Conservation (phyloP, 2,797 vertebrate genomes). For the Lacerta agilis region DNA sequence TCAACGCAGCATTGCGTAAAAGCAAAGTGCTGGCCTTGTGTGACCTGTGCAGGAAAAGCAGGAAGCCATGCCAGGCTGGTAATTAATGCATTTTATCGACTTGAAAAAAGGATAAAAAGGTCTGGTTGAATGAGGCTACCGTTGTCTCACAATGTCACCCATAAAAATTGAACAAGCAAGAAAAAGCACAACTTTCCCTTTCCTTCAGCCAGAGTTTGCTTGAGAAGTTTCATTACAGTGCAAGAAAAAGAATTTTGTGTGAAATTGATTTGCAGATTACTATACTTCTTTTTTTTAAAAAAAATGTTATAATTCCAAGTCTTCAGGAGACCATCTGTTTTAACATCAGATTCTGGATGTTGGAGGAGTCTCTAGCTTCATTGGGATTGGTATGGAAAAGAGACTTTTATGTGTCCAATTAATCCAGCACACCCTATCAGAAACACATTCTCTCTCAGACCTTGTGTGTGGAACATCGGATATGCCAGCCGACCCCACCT, state of each 20-base stretch:
- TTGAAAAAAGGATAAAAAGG: background rate
- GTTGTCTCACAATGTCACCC: background rate
- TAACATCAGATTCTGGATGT: background rate
- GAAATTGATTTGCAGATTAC: slow-evolving; percentile 57
- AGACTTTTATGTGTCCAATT: background rate
- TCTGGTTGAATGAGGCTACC: slow-evolving; percentile 1
- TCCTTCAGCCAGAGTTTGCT: background rate
- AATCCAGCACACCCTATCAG: background rate
- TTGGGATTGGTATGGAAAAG: background rate
- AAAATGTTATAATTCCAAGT: slow-evolving; percentile 46
- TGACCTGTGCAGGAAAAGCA: background rate
- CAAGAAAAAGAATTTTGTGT: slow-evolving; percentile 13
- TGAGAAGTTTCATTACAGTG: slow-evolving; percentile 25
- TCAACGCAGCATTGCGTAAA: rapidly evolving
- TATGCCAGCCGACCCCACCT: background rate
- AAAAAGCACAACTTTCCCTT: background rate
- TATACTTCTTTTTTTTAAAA: slow-evolving; percentile 10
- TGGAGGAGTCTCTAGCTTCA: rapidly evolving
- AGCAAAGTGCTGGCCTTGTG: background rate
- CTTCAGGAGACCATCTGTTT: slow-evolving; percentile 61
- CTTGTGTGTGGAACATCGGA: background rate
- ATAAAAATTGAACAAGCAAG: rapidly evolving
- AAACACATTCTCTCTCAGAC: slow-evolving; percentile 25
- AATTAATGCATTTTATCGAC: slow-evolving; percentile 10
- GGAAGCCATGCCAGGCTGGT: background rate